Base-by-base conservation (phyloP, 2,797 vertebrate species). In the Podarcis siculus region DNA sequence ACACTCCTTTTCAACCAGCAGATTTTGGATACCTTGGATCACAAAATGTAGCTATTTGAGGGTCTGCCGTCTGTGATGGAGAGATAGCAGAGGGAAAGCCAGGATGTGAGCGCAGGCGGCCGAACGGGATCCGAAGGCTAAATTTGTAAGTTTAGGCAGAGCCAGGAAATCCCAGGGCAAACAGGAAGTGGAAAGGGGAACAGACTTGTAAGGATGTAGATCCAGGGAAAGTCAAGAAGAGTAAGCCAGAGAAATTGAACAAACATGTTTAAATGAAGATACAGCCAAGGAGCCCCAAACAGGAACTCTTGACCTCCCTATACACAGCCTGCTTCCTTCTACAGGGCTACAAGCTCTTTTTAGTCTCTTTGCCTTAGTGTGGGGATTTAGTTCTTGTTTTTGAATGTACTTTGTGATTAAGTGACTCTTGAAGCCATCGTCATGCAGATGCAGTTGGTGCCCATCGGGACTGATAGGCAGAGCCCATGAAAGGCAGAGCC, bases 11-110 rank as follows among this genome's bases (percentile, higher is more conserved):
- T 89, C 87, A 94, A 92, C 9, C 0, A 0, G 72, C 21, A 19
- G 21, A 91, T 71, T 79, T 92, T 81, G 15, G 39, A 30, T 76
- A 64, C 72, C 86, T 71, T 90, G 77, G 90, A 58, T 92, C 87
- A 87, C 61, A 35, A 69, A 92, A 93, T 72, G 83, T 76, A 27
- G 23, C 42, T 86, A 77, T 88, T 73, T 64, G 83, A 66, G 35
- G 61, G 1, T 89, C 90, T 89, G 3, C 19, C 32, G 39, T 84
- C 69, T 61, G 72, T 92, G 30, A 87, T 75, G 86, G 76, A 90
- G 92, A 93, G 35, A 89, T 15, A 89, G 79, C 80, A 1, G 1
- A 82, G 91, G 27, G 8, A 19, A 32, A 83, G 35, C 3, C 87
- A 82, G 1, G 2, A 90, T 87, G 80, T 39, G 58, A 10, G 2